Percentiles rank a stretch among this genome's conserved stretches.
These are phyloP conservation scores for Callopanchax toddi DNA, from an alignment of 2,113 vertebrate genomes.

Conservation along the genomic window DNA sequence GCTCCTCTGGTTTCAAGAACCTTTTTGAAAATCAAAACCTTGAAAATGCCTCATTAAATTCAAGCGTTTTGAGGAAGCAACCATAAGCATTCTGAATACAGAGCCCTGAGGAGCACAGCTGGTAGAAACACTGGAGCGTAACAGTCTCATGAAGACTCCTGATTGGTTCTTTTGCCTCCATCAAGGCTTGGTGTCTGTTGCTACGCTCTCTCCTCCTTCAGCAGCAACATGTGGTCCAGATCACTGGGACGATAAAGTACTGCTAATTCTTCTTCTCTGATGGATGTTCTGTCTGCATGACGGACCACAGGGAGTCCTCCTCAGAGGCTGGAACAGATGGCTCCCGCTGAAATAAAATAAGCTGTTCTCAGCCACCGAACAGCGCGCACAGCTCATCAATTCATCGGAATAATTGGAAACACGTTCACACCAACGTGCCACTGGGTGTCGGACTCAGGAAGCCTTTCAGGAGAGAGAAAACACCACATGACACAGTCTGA, in stretches of 20 bases:
- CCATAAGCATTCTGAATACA: too few species aligned
- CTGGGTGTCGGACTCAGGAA: conserved; percentile 36
- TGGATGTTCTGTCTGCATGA: conserved; percentile 14
- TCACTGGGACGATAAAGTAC: conserved; percentile 12
- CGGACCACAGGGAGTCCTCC: conserved; percentile 8
- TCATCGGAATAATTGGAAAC: conserved; percentile 32
- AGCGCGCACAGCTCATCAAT: background rate
- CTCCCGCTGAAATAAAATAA: background rate
- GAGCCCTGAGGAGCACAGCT: too few species aligned
- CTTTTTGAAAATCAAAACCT: too few species aligned
- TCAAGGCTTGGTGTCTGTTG: background rate
- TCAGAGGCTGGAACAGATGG: conserved; percentile 24
- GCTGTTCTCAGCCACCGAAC: conserved; percentile 19
- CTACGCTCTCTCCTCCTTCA: background rate
- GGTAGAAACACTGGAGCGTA: too few species aligned
- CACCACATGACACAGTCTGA: conserved; percentile 63
- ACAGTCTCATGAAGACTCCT: too few species aligned
- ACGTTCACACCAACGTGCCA: conserved; percentile 20
- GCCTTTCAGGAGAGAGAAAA: conserved; percentile 16
- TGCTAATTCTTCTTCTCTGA: conserved; percentile 2
- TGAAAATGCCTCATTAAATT: too few species aligned
- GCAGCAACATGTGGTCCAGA: background rate
- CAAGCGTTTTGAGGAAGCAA: too few species aligned
- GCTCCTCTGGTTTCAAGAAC: too few species aligned
- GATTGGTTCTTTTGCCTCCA: too few species aligned